A percentile compares a stretch with the other conserved stretches of the same genome.
Evolutionary conservation across 2,797 vertebrate species (phyloP).

Genomic region (Valencia hispanica): DNA sequence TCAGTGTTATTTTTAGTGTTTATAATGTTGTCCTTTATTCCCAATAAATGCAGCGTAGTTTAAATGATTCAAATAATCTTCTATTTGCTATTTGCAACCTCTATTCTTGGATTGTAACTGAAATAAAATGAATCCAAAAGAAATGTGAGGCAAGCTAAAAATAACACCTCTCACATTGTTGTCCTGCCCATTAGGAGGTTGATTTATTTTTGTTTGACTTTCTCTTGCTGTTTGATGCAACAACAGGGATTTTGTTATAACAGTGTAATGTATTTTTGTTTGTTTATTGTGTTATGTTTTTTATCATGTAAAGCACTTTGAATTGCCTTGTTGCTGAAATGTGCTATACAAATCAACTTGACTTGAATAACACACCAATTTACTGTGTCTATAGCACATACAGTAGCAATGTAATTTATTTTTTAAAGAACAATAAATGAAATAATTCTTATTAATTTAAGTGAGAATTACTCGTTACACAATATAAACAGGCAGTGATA

Average conservation of each 20-base stretch:
- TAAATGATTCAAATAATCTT: neutral
- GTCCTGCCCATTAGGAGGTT: conserved; percentile 47
- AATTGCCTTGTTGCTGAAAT: too few relatives aligned
- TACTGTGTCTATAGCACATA: conserved; percentile 42
- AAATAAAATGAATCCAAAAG: neutral
- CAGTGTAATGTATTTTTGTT: too few relatives aligned
- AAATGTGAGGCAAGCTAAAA: conserved; percentile 17
- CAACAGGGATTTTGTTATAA: conserved; percentile 52
- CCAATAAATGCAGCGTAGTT: neutral
- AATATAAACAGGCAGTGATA: conserved; percentile 58
- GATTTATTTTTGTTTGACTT: conserved; percentile 52
- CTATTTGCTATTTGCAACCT: neutral
- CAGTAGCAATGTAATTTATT: conserved; percentile 58
- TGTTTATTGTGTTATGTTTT: too few relatives aligned
- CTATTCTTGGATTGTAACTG: neutral
- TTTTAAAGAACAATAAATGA: conserved; percentile 74
- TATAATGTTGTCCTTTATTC: neutral
- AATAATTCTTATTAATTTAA: conserved; percentile 73
- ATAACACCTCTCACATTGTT: conserved; percentile 24
- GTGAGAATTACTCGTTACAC: conserved; percentile 51
- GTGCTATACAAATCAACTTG: too few relatives aligned
- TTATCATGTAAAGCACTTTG: too few relatives aligned
- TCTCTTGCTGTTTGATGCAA: conserved; percentile 42
- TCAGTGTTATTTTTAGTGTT: neutral
- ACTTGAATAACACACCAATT: conserved; percentile 46